These are phyloP conservation scores for Resseliella maxima DNA, from an alignment of 2,888 invertebrate species.

Conservation along the genomic window DNA sequence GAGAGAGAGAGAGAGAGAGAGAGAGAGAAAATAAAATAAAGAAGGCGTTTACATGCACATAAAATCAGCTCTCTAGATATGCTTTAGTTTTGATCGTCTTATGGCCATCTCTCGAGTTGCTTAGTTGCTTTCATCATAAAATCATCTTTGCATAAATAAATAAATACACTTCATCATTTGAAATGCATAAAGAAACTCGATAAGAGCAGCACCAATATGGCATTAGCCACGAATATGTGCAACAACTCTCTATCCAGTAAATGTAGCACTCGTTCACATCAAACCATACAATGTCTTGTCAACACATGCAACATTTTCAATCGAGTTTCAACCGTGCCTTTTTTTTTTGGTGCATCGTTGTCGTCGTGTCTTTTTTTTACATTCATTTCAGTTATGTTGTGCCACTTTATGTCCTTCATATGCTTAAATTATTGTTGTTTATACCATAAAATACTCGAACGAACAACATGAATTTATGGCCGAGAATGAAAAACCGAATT, in stretches of 20 bases:
- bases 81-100: slow-evolving; percentile 15
- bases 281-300: slow-evolving; percentile 33
- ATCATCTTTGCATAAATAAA: slow-evolving; percentile 48
- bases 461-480: slow-evolving; percentile 30
- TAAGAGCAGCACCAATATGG: slow-evolving; percentile 31
- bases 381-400: background rate
- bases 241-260: background rate
- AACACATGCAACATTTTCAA: slow-evolving; percentile 43
- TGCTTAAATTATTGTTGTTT: slow-evolving; percentile 48
- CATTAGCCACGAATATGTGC: slow-evolving; percentile 13
- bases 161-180: slow-evolving; percentile 32
- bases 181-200: slow-evolving; percentile 51
- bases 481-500: background rate
- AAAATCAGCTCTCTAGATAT: background rate
- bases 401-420: slow-evolving; percentile 42
- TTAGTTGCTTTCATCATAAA: slow-evolving; percentile 40
- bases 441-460: slow-evolving; percentile 44
- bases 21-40: background rate
- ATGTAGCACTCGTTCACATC: background rate
- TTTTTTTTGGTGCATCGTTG: background rate
- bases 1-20: too few relatives aligned
- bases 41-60: slow-evolving; percentile 2
- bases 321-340: background rate
- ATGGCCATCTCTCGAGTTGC: slow-evolving; percentile 17
- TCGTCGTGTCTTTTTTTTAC: background rate